phyloP scores from a whole-genome alignment of 2,797 vertebrate species.

The Tenualosa thibaudeaui region DNA sequence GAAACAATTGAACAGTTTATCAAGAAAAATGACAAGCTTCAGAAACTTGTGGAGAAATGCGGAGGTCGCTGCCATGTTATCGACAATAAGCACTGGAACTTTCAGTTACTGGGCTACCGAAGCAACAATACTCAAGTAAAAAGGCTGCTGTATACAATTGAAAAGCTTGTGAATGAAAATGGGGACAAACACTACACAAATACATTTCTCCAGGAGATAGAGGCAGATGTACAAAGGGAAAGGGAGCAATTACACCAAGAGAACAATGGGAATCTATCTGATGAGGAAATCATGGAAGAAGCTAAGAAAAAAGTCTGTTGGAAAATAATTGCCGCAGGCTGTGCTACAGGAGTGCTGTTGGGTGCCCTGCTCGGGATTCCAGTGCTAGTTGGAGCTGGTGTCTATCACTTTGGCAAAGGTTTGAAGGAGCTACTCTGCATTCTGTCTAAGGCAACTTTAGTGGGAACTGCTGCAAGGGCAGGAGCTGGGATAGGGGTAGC shows the following conservation, averaged over 20 bases:
- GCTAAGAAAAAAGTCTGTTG: not conserved
- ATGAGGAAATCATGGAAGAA: not conserved
- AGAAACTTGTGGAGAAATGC: constrained; percentile 15
- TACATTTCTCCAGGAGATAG: constrained; percentile 3
- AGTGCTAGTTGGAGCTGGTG: not conserved
- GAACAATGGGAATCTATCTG: not conserved
- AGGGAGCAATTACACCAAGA: not conserved
- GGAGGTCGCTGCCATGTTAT: constrained; percentile 17
- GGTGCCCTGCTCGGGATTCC: constrained; percentile 34
- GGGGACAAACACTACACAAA: constrained; percentile 51
- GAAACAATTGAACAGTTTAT: not conserved
- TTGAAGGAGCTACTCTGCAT: not conserved
- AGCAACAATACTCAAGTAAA: constrained; percentile 40
- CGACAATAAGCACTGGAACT: constrained; percentile 22
- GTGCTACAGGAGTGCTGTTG: constrained; percentile 25
- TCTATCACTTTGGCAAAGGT: not conserved
- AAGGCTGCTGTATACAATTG: constrained; percentile 52
- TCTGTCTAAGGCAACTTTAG: not conserved
- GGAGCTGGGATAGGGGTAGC: constrained; percentile 7
- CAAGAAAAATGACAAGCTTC: not conserved
- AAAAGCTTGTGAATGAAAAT: constrained; percentile 47
- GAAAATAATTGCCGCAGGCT: constrained; percentile 23
- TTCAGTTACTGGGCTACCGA: not conserved
- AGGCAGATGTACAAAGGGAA: not conserved
- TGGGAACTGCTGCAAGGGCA: rapidly evolving